phyloP scores from a whole-genome alignment of 2,113 vertebrate genomes.

The Centropus bengalensis region DNA sequence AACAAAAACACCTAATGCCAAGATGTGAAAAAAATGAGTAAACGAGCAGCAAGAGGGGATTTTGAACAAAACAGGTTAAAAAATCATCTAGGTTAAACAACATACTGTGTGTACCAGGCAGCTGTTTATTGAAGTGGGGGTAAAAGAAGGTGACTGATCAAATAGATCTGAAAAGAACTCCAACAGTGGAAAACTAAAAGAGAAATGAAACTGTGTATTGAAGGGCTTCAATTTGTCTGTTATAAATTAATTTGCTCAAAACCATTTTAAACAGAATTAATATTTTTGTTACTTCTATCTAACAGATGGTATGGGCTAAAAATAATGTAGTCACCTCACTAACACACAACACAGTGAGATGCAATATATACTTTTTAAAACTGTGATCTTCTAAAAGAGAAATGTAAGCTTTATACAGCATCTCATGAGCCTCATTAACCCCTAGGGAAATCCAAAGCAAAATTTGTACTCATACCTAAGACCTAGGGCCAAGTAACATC shows the following conservation, averaged over 20 bases:
- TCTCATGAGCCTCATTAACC: not conserved
- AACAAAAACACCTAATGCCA: not conserved
- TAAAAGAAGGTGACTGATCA: not conserved
- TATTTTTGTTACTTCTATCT: not conserved
- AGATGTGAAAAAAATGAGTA: not conserved
- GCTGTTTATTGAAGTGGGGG: not conserved
- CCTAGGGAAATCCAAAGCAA: not conserved
- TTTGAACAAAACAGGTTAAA: not conserved
- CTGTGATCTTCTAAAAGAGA: not conserved
- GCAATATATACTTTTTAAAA: not conserved
- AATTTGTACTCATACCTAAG: not conserved
- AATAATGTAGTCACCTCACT: constrained; percentile 19
- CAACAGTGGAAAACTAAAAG: not conserved
- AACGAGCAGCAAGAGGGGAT: not conserved
- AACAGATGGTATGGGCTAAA: constrained; percentile 44
- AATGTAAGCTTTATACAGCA: not conserved
- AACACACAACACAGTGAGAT: not conserved
- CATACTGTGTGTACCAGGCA: constrained; percentile 3
- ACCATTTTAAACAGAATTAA: not conserved
- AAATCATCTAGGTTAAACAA: constrained; percentile 20
- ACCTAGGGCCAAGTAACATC: not conserved
- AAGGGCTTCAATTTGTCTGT: not conserved
- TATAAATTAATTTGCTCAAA: not conserved
- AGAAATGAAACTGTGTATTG: not conserved
- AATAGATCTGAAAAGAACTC: not conserved